Conservation (phyloP, 2,888 invertebrate genomes). For the Aphodius granarius region DNA sequence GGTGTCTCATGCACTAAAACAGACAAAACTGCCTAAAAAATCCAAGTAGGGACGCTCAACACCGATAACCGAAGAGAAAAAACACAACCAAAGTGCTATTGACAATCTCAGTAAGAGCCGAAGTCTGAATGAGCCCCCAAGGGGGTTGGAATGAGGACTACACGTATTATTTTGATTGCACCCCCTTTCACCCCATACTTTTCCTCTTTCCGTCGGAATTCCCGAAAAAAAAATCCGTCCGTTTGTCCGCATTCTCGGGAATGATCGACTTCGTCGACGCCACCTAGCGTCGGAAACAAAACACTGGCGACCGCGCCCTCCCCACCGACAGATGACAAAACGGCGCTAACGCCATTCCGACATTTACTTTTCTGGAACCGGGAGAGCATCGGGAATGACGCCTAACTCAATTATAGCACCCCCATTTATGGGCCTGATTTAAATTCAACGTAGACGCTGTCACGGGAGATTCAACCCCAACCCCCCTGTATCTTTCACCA, state of each 20-base stretch:
- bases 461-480: too few relatives aligned
- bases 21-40: too few relatives aligned
- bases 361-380: neutral
- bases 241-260: too few relatives aligned
- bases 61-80: neutral
- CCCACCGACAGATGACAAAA: neutral
- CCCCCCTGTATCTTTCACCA: too few relatives aligned
- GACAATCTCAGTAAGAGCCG: neutral
- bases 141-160: neutral
- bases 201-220: neutral
- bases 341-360: neutral
- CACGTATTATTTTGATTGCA: neutral
- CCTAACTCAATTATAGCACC: neutral
- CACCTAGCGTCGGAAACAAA: neutral
- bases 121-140: neutral
- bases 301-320: neutral
- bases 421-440: neutral
- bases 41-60: too few relatives aligned
- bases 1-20: too few relatives aligned
- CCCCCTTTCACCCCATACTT: too few relatives aligned
- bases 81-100: neutral
- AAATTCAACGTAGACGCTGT: neutral
- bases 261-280: neutral
- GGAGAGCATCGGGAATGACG: neutral
- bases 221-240: neutral